Evolutionary conservation across 2,113 vertebrate species (phyloP).

Genomic region (Halcyon malimbica): DNA sequence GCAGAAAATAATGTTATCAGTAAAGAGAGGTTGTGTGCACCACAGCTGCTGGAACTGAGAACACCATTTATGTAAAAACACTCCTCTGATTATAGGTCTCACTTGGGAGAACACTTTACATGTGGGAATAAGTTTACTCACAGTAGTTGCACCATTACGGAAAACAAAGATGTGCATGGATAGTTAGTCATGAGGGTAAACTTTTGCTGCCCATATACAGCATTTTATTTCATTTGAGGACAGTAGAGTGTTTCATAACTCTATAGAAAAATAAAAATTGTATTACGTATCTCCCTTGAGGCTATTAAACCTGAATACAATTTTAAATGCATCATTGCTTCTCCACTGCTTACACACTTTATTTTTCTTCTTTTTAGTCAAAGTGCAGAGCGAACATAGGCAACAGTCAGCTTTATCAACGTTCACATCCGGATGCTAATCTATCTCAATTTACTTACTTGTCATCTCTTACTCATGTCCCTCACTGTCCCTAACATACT

Average conservation of each 20-base stretch:
- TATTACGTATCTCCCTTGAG: conserved; percentile 33
- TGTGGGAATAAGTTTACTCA: conserved; percentile 50
- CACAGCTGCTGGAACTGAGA: conserved; percentile 57
- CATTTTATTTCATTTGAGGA: conserved; percentile 22
- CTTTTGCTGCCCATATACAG: neutral
- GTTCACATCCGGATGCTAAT: neutral
- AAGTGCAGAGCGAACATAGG: neutral
- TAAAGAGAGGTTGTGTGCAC: neutral
- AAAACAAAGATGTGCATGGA: conserved; percentile 31
- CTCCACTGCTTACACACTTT: conserved; percentile 45
- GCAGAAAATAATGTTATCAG: conserved; percentile 43
- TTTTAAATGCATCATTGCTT: conserved; percentile 59
- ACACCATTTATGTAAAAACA: conserved; percentile 48
- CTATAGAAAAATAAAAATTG: conserved; percentile 19
- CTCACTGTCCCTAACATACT: neutral
- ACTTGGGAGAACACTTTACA: conserved; percentile 33
- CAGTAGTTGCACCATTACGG: conserved; percentile 29
- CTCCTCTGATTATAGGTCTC: conserved; percentile 47
- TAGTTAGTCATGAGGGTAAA: conserved; percentile 39
- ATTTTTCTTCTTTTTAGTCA: conserved; percentile 60
- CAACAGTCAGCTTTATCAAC: conserved; percentile 30
- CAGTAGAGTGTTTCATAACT: conserved; percentile 34
- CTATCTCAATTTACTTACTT: conserved; percentile 25
- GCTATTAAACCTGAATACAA: conserved; percentile 51
- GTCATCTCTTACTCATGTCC: neutral